Base-by-base conservation (phyloP, 2,888 invertebrate genomes). In the Ophion costatus region DNA sequence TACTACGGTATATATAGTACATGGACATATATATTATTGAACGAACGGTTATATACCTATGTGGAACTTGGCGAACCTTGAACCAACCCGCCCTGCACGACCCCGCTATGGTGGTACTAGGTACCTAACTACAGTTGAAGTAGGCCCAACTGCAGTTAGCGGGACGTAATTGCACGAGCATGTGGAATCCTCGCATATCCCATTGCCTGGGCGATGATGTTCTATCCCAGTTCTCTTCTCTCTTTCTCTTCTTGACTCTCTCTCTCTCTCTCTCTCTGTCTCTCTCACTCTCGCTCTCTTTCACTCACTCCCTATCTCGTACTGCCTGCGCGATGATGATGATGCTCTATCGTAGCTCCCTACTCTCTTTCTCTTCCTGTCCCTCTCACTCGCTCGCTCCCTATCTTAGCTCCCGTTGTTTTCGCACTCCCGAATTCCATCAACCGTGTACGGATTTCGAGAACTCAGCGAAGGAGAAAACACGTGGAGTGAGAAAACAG, bases 121-220 rank as follows among this genome's bases (percentile, higher is more conserved):
- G 71, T 45, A 77, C 66, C 29, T 82, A 85, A 85, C 85, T 85
- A 80, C 85, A 82, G 85, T 82, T 85, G 85, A 80, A 85, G 82
- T 85, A 85, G 85, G 85, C 85, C 85, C 85, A 83, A 85, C 85
- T 83, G 85, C 85, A 83, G 85, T 85, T 85, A 85, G 83, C 85
- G 74, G 74, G 85, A 85, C 83, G 85, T 85, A 83, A 85, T 85
- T 83, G 83, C 85, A 73, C 82, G 82, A 85, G 82, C 82, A 85
- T 85, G 85, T 85, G 82, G 79, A 85, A 76, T 82, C 82, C 76
- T 80, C 61, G 79, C 79, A 85, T 82, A 82, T 84, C 82, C 82
- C 82, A 82, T 85, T 85, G 85, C 85, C 79, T 51, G 45, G 45
- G 45, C 51, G 80, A 80, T 80, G 80, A 80, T 80, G 80, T 75